Conservation (phyloP, 1,140 invertebrate genomes). For the Zaprionus davidi region DNA sequence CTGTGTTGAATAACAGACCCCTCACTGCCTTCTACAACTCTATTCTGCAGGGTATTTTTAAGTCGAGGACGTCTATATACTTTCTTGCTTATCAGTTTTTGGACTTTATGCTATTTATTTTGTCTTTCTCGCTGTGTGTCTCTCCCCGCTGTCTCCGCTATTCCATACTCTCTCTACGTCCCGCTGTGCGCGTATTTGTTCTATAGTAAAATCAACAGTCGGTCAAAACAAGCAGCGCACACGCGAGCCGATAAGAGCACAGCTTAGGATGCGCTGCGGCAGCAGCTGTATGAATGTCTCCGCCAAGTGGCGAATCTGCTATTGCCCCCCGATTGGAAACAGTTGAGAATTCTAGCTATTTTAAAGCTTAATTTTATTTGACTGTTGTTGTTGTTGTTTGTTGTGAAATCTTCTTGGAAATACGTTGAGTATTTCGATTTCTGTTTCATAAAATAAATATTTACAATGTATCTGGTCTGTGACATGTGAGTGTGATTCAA, state of each 20-base stretch:
- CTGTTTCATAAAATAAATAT: neutral
- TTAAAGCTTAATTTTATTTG: neutral
- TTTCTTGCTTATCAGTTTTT: conserved; percentile 72
- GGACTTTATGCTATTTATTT: conserved; percentile 79
- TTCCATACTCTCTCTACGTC: conserved; percentile 16
- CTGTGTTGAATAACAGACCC: no score
- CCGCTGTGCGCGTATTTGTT: conserved; percentile 62
- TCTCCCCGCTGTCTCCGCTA: neutral
- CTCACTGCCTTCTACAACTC: no score
- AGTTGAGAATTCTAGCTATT: neutral
- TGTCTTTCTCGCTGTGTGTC: conserved; percentile 14
- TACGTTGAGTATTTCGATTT: neutral
- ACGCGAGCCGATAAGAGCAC: conserved; percentile 21
- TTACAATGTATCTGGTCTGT: neutral
- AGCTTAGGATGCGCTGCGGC: conserved; percentile 10
- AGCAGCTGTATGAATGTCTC: neutral
- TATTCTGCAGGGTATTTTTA: neutral
- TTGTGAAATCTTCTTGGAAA: neutral
- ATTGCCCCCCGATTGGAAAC: neutral
- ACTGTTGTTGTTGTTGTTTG: neutral
- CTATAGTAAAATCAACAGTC: conserved; percentile 73
- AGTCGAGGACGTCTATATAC: neutral
- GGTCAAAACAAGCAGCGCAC: conserved; percentile 27
- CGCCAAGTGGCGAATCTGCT: conserved; percentile 5
- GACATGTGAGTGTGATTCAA: neutral